These are phyloP conservation scores for Girardia tigrina DNA, from an alignment of 2,888 invertebrate species.

Conservation along the genomic window DNA sequence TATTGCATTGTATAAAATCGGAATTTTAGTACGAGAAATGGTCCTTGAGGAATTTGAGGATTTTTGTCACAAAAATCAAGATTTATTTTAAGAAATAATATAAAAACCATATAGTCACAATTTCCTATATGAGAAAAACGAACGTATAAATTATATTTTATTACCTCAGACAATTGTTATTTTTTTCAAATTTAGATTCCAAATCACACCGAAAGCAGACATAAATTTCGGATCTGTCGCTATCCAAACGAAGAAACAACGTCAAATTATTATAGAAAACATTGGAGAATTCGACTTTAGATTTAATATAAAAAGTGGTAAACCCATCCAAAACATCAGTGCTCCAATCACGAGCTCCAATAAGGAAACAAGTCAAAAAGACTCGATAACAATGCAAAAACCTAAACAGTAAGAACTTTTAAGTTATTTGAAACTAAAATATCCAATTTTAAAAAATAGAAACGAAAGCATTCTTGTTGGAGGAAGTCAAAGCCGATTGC, in stretches of 20 bases:
- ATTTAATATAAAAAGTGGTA: conserved; percentile 40
- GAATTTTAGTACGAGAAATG: background rate
- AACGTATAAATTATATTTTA: background rate
- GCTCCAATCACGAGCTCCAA: background rate
- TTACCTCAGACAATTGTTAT: background rate
- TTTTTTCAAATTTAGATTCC: conserved; percentile 42
- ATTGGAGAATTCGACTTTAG: conserved; percentile 51
- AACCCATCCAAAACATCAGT: background rate
- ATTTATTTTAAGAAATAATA: background rate
- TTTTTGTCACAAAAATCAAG: background rate
- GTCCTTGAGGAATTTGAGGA: background rate
- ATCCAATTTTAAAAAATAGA: background rate
- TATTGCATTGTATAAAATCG: too few relatives aligned
- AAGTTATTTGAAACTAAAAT: too few relatives aligned
- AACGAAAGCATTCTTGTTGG: conserved; percentile 38
- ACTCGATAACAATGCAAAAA: background rate
- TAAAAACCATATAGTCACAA: background rate
- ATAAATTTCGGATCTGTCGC: conserved; percentile 50
- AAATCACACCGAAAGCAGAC: conserved; percentile 46
- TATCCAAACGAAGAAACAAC: conserved; percentile 46
- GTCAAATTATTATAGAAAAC: conserved; percentile 49
- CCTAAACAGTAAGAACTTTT: background rate
- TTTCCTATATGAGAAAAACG: background rate
- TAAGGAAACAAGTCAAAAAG: background rate
- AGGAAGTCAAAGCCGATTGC: conserved; percentile 44